phyloP scores from a whole-genome alignment of 2,113 vertebrate genomes.

The Ophthalmolycus amberensis region DNA sequence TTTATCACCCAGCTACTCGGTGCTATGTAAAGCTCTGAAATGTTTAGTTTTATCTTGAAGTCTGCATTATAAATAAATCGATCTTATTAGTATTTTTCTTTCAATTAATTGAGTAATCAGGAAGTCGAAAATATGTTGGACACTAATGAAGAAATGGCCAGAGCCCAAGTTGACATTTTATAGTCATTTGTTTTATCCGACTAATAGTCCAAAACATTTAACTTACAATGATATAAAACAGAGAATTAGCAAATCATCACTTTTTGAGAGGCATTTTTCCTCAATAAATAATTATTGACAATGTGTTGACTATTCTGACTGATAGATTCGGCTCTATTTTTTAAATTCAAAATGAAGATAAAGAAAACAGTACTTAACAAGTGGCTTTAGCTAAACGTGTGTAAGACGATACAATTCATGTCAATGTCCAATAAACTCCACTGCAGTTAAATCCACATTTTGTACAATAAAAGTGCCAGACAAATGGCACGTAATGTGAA shows the following conservation, averaged over 20 bases:
- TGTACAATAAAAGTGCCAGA: neutral
- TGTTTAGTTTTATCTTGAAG: neutral
- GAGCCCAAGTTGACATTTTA: neutral
- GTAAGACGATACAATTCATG: neutral
- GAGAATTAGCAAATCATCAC: neutral
- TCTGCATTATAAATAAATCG: neutral
- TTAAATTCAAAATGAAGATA: neutral
- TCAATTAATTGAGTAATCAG: too few species aligned
- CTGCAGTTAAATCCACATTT: neutral
- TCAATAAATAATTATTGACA: neutral
- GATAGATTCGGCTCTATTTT: too few species aligned
- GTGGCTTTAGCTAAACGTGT: neutral
- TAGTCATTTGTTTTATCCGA: neutral
- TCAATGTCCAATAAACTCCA: neutral
- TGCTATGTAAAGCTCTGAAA: neutral
- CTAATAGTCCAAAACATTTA: neutral
- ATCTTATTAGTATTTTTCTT: neutral
- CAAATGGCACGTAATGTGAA: neutral
- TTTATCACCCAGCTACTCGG: neutral
- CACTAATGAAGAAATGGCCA: neutral
- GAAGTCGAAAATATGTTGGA: neutral
- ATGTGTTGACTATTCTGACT: too few species aligned
- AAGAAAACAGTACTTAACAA: neutral
- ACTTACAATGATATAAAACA: neutral
- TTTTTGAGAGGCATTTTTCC: neutral